A percentile compares a stretch with the other conserved stretches of the same genome.
Conservation (phyloP, 1,140 invertebrate species). For the Caenorhabditis briggsae region DNA sequence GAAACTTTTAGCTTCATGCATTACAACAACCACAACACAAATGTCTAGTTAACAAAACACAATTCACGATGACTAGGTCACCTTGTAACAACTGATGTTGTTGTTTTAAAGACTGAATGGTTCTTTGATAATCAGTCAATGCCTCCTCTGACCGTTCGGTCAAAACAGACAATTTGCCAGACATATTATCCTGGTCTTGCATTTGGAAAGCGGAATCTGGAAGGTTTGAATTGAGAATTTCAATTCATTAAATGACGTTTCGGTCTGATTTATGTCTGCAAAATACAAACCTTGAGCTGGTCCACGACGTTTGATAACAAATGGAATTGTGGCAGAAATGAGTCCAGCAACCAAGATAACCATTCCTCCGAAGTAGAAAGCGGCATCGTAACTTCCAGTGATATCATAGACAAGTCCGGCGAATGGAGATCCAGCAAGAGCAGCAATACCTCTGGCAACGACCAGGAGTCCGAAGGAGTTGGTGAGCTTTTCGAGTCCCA, state of each 20-base stretch:
- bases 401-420: constrained; percentile 79
- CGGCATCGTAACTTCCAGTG: constrained; percentile 75
- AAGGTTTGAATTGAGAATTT: constrained; percentile 10
- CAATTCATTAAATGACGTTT: constrained; percentile 2
- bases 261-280: background rate
- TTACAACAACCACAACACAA: constrained; percentile 14
- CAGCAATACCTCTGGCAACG: constrained; percentile 90
- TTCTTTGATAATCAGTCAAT: constrained; percentile 77
- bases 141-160: constrained; percentile 76
- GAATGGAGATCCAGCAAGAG: constrained; percentile 84
- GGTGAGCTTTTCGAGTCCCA: constrained; percentile 94
- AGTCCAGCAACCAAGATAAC: constrained; percentile 75
- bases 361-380: constrained; percentile 74
- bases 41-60: background rate
- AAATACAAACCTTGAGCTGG: constrained; percentile 63
- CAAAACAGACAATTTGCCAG: constrained; percentile 77
- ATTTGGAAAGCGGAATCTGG: background rate
- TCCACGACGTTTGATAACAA: constrained; percentile 67
- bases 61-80: constrained; percentile 34
- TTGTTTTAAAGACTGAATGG: constrained; percentile 74
- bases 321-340: constrained; percentile 71
- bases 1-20: background rate
- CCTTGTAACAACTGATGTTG: constrained; percentile 70
- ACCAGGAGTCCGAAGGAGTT: constrained; percentile 96
- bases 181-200: constrained; percentile 68